These are phyloP conservation scores for Corythornis vintsioides DNA, from an alignment of 2,113 vertebrate genomes.

Conservation along the genomic window DNA sequence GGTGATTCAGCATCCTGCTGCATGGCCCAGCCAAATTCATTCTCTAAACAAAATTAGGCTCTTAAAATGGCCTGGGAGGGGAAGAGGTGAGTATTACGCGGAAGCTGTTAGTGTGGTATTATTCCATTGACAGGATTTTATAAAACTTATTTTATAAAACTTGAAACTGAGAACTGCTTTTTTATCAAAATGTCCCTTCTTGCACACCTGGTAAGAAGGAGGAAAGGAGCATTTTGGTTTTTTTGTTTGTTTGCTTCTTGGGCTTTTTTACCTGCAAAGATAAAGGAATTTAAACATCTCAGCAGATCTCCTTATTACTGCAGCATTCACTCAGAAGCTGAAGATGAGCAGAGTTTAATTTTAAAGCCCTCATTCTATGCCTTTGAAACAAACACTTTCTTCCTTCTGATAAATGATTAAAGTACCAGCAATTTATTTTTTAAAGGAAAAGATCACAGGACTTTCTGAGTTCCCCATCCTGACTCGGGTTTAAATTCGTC, in stretches of 20 bases:
- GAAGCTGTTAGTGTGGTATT: neutral
- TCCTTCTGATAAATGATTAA: constrained; percentile 54
- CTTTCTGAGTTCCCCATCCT: neutral
- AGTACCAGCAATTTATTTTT: constrained; percentile 44
- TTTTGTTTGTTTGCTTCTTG: neutral
- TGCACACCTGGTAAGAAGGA: neutral
- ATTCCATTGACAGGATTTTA: neutral
- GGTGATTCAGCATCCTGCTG: neutral
- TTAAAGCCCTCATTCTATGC: constrained; percentile 32
- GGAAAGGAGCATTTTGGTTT: neutral
- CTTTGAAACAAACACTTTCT: constrained; percentile 44
- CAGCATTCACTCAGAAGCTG: neutral
- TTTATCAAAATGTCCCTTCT: constrained; percentile 12
- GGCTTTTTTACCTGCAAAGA: neutral
- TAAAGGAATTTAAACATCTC: constrained; percentile 30
- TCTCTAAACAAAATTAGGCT: neutral
- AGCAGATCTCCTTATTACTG: constrained; percentile 13
- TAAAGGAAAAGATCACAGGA: constrained; percentile 32
- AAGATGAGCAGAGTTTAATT: constrained; percentile 16
- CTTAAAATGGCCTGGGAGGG: neutral
- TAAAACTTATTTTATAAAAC: neutral
- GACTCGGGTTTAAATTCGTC: neutral
- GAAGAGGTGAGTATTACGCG: neutral
- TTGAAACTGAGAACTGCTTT: neutral
- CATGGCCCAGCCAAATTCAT: neutral